Conservation (phyloP, 30 jellyfish, hydroid and myxozoan species). For the Cassiopea andromeda region DNA sequence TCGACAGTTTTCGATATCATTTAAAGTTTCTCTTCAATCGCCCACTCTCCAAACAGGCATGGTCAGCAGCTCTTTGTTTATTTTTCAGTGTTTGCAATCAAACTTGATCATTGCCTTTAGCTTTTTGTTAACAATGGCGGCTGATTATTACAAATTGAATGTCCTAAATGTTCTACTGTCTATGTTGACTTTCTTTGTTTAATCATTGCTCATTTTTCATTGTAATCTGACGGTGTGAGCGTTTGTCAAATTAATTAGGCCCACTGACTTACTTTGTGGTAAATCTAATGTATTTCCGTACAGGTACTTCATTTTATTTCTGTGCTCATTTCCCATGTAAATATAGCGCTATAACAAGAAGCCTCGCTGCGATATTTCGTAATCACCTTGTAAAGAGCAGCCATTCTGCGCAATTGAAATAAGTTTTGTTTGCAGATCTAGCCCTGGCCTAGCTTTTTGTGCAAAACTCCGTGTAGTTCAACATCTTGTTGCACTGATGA, state of each 20-base stretch:
- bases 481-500: too few relatives aligned
- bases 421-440: neutral
- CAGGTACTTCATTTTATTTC: neutral
- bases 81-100: neutral
- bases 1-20: neutral
- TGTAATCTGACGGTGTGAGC: neutral
- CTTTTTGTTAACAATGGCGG: neutral
- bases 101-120: neutral
- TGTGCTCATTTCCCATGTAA: constrained; percentile 2
- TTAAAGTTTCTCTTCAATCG: neutral
- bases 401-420: neutral
- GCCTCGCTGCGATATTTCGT: neutral
- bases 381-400: neutral
- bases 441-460: too few relatives aligned
- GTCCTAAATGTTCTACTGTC: neutral
- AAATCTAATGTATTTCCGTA: neutral
- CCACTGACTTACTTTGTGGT: neutral
- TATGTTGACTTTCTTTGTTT: constrained; percentile 1
- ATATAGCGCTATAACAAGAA: neutral
- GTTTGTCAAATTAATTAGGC: constrained; percentile 1
- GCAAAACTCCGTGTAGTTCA: too few relatives aligned
- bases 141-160: neutral
- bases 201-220: constrained; percentile 4
- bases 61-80: neutral
- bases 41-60: neutral